Percentiles rank a stretch among this genome's conserved stretches.
These are phyloP conservation scores for Anthonomus grandis DNA, from an alignment of 1,140 invertebrate genomes.

Conservation along the genomic window DNA sequence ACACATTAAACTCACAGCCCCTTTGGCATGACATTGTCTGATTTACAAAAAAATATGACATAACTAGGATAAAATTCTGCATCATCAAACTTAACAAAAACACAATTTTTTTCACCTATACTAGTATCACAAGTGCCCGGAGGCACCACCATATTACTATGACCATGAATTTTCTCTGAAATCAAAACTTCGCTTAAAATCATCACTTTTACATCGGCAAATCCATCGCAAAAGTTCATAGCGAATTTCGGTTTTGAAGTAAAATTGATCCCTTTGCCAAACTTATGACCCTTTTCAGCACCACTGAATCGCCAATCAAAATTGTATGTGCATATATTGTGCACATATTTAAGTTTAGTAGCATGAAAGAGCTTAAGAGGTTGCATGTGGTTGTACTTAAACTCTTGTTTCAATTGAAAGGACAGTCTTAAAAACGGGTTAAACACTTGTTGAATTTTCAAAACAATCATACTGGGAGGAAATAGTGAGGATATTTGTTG, in stretches of 20 bases:
- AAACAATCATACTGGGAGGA: conserved; percentile 1
- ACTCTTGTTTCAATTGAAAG: conserved; percentile 4
- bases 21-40: background rate
- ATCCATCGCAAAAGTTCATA: conserved; percentile 36
- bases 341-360: conserved; percentile 26
- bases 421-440: conserved; percentile 12
- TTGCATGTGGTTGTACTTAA: conserved; percentile 6
- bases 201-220: conserved; percentile 28
- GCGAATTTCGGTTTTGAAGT: conserved; percentile 37
- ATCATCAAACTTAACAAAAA: conserved; percentile 42
- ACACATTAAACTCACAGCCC: too few species aligned
- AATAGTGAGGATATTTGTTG: background rate
- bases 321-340: conserved; percentile 36
- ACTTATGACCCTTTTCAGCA: conserved; percentile 29
- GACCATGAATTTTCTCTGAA: conserved; percentile 6
- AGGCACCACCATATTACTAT: conserved; percentile 17
- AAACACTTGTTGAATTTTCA: conserved; percentile 1
- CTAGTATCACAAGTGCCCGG: conserved; percentile 34
- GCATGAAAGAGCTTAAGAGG: conserved; percentile 38
- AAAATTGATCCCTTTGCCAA: conserved; percentile 41
- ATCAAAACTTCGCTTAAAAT: conserved; percentile 29
- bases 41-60: conserved; percentile 31
- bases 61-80: conserved; percentile 43
- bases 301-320: conserved; percentile 41
- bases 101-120: conserved; percentile 27